Percentiles rank a stretch among this genome's conserved stretches.
These are phyloP conservation scores for Arnoldichthys spilopterus DNA, from an alignment of 2,797 vertebrate genomes.

Conservation along the genomic window DNA sequence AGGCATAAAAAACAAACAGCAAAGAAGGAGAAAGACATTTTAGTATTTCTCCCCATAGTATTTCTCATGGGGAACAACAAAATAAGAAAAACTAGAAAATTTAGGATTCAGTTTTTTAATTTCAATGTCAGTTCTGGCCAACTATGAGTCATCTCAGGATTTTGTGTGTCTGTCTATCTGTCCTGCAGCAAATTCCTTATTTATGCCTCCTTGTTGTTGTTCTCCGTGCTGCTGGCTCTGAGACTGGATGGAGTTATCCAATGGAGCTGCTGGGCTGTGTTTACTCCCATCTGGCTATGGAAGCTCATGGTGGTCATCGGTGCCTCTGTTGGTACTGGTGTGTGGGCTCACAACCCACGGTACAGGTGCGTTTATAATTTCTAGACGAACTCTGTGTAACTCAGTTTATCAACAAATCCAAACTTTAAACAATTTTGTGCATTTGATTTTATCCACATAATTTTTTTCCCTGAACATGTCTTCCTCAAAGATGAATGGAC, in stretches of 20 bases:
- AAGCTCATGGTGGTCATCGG: constrained; percentile 96
- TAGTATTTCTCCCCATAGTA: too few relatives aligned
- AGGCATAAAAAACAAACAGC: too few relatives aligned
- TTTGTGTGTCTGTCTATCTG: background rate
- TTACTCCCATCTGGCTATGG: constrained; percentile 98
- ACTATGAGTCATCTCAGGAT: background rate
- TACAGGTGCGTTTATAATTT: constrained; percentile 82
- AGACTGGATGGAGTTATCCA: constrained; percentile 93
- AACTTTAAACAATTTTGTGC: background rate
- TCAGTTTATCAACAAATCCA: background rate
- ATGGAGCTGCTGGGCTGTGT: constrained; percentile 98
- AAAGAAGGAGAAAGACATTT: too few relatives aligned
- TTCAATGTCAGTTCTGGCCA: background rate
- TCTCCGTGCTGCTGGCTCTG: constrained; percentile 93
- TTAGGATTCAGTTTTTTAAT: background rate
- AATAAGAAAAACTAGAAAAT: background rate
- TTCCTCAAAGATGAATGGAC: background rate
- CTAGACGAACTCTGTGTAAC: background rate
- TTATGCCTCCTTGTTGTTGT: constrained; percentile 94
- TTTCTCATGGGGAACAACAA: too few relatives aligned
- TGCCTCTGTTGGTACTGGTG: constrained; percentile 92
- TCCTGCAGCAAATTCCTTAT: constrained; percentile 94
- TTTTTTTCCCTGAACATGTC: background rate
- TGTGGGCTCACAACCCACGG: constrained; percentile 97
- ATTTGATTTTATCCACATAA: background rate